Evolutionary conservation across 2,113 vertebrate genomes (phyloP), one percentile per base, ranked within the genome.

Genomic region (Neofelis nebulosa): DNA sequence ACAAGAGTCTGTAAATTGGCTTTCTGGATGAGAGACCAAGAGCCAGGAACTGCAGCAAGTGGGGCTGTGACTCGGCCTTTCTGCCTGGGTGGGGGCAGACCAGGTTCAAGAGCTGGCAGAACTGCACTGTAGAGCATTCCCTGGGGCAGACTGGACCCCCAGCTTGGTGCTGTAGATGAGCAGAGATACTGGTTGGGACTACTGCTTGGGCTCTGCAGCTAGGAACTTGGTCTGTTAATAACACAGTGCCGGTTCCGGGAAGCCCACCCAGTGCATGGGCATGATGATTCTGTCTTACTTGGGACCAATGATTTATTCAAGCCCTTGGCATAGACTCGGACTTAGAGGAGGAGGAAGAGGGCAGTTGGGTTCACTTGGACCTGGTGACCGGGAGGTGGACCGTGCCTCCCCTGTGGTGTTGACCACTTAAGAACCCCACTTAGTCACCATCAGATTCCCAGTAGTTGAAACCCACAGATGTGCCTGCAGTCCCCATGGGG

Each of bases 271-370:
- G 29, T 27, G 25, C 50, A 11, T 36, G 57, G 25, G 84, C 16
- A 38, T 61, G 38, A 79, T 74, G 52, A 93, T 68, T 93, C 94
- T 97, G 45, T 97, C 95, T 98, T 98, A 91, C 95, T 88, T 90
- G 93, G 96, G 94, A 91, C 89, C 98, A 97, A 95, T 85, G 98
- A 98, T 98, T 98, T 98, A 95, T 98, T 96, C 97, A 97, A 98
- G 66, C 97, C 98, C 97, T 97, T 97, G 98, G 97, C 78, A 98
- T 97, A 98, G 98, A 97, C 96, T 98, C 91, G 92, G 98, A 97
- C 74, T 98, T 97, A 97, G 63, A 97, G 97, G 92, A 97, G 94
- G 89, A 61, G 97, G 89, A 96, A 98, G 95, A 94, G 98, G 97
- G 98, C 97, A 91, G 80, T 91, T 98, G 98, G 55, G 96, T 95